phyloP scores from a whole-genome alignment of 1,140 invertebrate species.

The Belonocnema kinseyi region DNA sequence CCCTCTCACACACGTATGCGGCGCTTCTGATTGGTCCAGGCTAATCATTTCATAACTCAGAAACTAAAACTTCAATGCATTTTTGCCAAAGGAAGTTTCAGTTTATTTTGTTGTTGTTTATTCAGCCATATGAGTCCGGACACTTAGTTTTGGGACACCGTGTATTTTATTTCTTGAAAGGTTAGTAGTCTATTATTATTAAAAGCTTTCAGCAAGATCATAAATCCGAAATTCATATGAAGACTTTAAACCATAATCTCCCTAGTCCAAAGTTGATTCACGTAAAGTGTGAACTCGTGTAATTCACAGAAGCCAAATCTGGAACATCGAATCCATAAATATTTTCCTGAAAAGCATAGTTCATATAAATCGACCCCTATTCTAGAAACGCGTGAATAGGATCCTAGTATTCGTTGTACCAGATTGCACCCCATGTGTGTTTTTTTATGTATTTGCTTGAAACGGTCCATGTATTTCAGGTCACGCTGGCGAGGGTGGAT shows the following conservation, averaged over 20 bases:
- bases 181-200: too few species aligned
- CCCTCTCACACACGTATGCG: too few species aligned
- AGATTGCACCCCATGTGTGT: neutral
- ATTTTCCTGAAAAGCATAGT: conserved; percentile 5
- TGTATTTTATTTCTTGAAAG: too few species aligned
- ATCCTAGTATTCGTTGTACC: conserved; percentile 23
- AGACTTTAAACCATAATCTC: conserved; percentile 1
- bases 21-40: too few species aligned
- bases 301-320: neutral
- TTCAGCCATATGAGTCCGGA: too few species aligned
- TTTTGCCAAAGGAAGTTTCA: too few species aligned
- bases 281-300: conserved; percentile 3
- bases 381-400: neutral
- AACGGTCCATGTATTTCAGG: conserved; percentile 39
- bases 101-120: too few species aligned
- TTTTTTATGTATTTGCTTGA: conserved; percentile 29
- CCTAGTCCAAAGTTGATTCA: neutral
- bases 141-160: too few species aligned
- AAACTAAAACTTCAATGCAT: too few species aligned
- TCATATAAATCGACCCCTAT: conserved; percentile 22
- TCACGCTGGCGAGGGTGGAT: conserved; percentile 61
- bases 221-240: conserved; percentile 3
- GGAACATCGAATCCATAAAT: conserved; percentile 1
- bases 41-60: too few species aligned
- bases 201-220: too few species aligned